Percentiles rank a stretch among this genome's conserved stretches.
phyloP scores from a whole-genome alignment of 2,888 invertebrate genomes.

The Macaria notata region DNA sequence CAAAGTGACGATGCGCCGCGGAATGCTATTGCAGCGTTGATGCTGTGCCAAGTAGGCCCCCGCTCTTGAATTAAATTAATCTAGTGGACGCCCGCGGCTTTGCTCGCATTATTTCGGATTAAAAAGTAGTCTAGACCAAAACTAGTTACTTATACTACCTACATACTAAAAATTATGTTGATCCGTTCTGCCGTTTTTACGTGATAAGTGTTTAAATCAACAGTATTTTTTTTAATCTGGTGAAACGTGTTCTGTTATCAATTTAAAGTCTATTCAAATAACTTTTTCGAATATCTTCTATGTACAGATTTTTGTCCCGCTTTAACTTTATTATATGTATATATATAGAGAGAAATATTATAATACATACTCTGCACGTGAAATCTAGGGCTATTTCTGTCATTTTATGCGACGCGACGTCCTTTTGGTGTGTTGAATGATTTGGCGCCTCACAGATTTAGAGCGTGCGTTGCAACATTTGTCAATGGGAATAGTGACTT shows the following conservation, averaged over 20 bases:
- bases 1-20: conserved; percentile 35
- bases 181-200: too few relatives aligned
- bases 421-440: conserved; percentile 6
- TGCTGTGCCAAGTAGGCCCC: conserved; percentile 47
- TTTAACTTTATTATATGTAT: too few relatives aligned
- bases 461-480: not conserved
- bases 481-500: not conserved
- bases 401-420: conserved; percentile 23
- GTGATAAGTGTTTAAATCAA: too few relatives aligned
- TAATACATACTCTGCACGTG: conserved; percentile 36
- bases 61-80: conserved; percentile 41
- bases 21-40: conserved; percentile 46
- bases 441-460: conserved; percentile 1
- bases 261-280: too few relatives aligned
- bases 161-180: too few relatives aligned
- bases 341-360: conserved; percentile 6
- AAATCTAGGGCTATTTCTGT: conserved; percentile 36
- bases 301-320: too few relatives aligned
- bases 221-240: too few relatives aligned
- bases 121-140: too few relatives aligned
- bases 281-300: too few relatives aligned
- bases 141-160: too few relatives aligned
- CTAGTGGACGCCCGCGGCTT: not conserved
- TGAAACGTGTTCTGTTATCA: too few relatives aligned
- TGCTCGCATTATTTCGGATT: too few relatives aligned